Percentiles rank a stretch among this genome's conserved stretches.
Conservation (phyloP, 2,888 invertebrate genomes). For the Petrolisthes cinctipes region DNA sequence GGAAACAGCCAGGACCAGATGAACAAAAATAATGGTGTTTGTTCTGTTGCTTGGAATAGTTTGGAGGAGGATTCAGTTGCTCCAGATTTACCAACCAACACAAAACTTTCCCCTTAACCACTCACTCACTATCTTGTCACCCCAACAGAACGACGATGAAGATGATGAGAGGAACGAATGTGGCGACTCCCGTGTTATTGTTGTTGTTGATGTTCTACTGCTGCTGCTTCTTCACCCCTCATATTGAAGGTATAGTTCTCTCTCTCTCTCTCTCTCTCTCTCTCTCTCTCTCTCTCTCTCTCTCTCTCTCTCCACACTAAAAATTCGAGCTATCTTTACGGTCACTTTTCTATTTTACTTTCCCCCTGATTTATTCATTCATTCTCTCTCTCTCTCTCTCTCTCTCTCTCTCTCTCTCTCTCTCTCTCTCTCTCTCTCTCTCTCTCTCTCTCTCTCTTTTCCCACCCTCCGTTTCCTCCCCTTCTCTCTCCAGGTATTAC, state of each 20-base stretch:
- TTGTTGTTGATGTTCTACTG: too few species aligned
- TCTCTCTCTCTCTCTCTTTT: neutral
- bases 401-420: conserved; percentile 1
- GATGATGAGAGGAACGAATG: too few species aligned
- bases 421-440: neutral
- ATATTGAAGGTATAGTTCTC: neutral
- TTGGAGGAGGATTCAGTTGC: too few species aligned
- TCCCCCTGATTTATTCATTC: neutral
- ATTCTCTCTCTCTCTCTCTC: neutral
- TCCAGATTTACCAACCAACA: too few species aligned
- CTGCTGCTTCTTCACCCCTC: neutral
- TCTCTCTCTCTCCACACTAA: neutral
- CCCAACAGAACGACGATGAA: too few species aligned
- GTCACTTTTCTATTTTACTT: too few species aligned
- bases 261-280: conserved; percentile 1
- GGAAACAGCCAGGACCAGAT: too few species aligned
- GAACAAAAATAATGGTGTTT: too few species aligned
- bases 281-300: conserved; percentile 1
- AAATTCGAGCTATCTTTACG: neutral
- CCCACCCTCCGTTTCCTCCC: neutral
- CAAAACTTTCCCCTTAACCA: too few species aligned
- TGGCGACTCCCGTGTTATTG: too few species aligned
- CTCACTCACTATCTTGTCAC: too few species aligned
- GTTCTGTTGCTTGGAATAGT: too few species aligned
- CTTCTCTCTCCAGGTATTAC: neutral